Base-by-base conservation (phyloP, 2,797 vertebrate genomes). In the Lepilemur ruficaudatus region DNA sequence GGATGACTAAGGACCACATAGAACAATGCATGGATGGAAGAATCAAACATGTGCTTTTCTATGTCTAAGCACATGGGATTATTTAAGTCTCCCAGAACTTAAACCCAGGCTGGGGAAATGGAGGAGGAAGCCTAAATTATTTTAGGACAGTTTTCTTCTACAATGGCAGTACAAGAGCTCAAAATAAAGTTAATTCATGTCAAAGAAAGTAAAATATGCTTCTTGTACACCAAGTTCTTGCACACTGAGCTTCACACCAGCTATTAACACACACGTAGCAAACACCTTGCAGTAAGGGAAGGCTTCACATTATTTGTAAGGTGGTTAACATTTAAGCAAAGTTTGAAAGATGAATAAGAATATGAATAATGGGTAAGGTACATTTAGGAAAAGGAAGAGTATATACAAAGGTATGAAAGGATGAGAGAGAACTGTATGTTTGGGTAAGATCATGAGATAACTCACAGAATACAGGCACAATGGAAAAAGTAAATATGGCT, bases 121-220 rank as follows among this genome's bases (percentile, higher is more conserved):
- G 35, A 18, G 8, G 25, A 95, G 43, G 10, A 72, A n/a, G 28
- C 3, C 25, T 73, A 76, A 92, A 63, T 7, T 32, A 50, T 65
- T 5, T 18, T 65, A 86, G 14, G 65, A 35, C 3, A 63, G 57
- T 80, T 75, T 89, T 95, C 38, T 95, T 38, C 18, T 78, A 11
- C n/a, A 82, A 7, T 79, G 52, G 52, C 11, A 83, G 80, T 69
- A 80, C 13, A 23, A 72, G 28, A 89, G 7, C 2, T 75, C 25
- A 96, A 82, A 85, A 91, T 69, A 78, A 94, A 89, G 35, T 87
- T 59, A 78, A 81, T 73, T 72, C 61, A 2, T 79, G 18, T 72
- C 65, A n/a, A 13, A 55, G 78, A 91, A 81, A 84, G 22, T 63
- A 22, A 93, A 69, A 12, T 70, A n/a, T 72, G 76, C 38, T 89